Percentiles rank a stretch among this genome's conserved stretches.
Conservation (phyloP, 2,113 vertebrate species). For the Ancistrus triradiatus region DNA sequence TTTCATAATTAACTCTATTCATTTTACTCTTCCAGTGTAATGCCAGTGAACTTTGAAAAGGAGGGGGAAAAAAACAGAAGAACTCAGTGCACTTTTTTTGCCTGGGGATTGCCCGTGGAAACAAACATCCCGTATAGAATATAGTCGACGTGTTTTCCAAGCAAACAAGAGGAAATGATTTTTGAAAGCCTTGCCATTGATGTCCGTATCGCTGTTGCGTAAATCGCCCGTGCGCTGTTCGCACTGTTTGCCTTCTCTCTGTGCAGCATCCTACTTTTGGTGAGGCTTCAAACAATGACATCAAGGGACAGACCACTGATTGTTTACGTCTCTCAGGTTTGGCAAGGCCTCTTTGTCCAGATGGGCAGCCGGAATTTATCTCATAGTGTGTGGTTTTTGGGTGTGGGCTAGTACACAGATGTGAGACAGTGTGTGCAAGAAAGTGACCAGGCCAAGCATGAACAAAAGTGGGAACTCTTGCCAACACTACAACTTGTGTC, state of each 20-base stretch:
- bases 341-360: slow-evolving; percentile 46
- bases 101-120: neutral
- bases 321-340: slow-evolving; percentile 44
- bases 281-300: slow-evolving; percentile 53
- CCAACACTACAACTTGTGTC: too few species aligned
- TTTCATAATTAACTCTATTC: too few species aligned
- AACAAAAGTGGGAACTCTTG: slow-evolving; percentile 12
- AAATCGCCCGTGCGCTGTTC: too few species aligned
- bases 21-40: too few species aligned
- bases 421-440: slow-evolving; percentile 2
- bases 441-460: slow-evolving; percentile 11
- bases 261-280: slow-evolving; percentile 20
- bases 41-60: too few species aligned
- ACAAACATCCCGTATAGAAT: neutral
- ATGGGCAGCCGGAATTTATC: slow-evolving; percentile 43
- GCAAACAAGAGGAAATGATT: slow-evolving; percentile 45
- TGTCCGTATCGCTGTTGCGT: slow-evolving; percentile 43
- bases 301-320: slow-evolving; percentile 52
- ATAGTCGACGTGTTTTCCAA: slow-evolving; percentile 36
- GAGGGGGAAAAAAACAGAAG: too few species aligned
- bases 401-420: slow-evolving; percentile 13
- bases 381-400: slow-evolving; percentile 35
- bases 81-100: too few species aligned
- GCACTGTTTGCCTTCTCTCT: slow-evolving; percentile 27
- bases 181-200: slow-evolving; percentile 21